These are phyloP conservation scores for Rhabdomys dilectus DNA, from an alignment of 2,113 vertebrate species.

Conservation along the genomic window DNA sequence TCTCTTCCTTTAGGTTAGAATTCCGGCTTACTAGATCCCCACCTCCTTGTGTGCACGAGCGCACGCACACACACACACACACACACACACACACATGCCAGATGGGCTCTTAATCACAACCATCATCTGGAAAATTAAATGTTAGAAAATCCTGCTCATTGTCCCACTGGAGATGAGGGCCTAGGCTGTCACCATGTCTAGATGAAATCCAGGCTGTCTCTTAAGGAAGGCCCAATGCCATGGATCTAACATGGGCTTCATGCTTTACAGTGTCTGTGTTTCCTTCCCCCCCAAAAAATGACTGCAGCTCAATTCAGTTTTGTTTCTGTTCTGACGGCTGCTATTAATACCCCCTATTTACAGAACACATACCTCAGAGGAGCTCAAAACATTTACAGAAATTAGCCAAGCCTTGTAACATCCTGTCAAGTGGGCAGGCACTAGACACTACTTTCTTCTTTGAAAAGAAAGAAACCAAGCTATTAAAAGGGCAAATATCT, in stretches of 20 bases:
- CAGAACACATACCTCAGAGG: slow-evolving; percentile 72
- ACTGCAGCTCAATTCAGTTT: slow-evolving; percentile 55
- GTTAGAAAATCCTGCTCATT: slow-evolving; percentile 54
- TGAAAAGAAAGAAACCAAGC: slow-evolving; percentile 53
- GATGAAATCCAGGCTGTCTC: slow-evolving; percentile 10
- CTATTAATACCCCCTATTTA: slow-evolving; percentile 76
- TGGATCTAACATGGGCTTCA: not conserved
- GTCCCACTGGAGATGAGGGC: slow-evolving; percentile 24
- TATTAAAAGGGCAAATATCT: slow-evolving; percentile 32
- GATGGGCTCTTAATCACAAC: slow-evolving; percentile 68
- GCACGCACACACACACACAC: no score
- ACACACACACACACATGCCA: slow-evolving; percentile 37
- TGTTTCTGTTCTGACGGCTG: slow-evolving; percentile 48
- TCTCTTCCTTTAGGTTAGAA: not conserved
- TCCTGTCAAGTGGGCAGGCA: slow-evolving; percentile 58
- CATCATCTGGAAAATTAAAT: slow-evolving; percentile 76
- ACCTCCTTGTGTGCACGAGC: not conserved
- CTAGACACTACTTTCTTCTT: slow-evolving; percentile 29
- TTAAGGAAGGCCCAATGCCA: not conserved
- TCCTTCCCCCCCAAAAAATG: slow-evolving; percentile 58
- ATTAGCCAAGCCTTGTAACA: slow-evolving; percentile 68
- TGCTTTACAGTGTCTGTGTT: slow-evolving; percentile 31
- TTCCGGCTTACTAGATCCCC: not conserved
- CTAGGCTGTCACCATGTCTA: not conserved
- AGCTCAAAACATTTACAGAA: slow-evolving; percentile 78